Base-by-base conservation (phyloP, 2,888 invertebrate genomes). In the Ophonus ardosiacus region DNA sequence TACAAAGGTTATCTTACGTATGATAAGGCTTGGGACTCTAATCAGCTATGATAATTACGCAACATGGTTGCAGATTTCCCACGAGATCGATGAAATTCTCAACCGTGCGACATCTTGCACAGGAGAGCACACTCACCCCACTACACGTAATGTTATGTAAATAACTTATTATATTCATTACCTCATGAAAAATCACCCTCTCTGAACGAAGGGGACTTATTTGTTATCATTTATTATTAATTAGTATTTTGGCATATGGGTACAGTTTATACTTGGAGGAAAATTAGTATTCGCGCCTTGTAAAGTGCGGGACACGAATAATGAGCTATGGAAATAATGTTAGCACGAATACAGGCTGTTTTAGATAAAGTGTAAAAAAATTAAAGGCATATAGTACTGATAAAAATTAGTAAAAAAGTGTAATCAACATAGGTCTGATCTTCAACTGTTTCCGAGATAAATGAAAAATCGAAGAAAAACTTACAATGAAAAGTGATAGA, bases 21-120 rank as follows among this genome's bases (percentile, higher is more conserved):
- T 18, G 71, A 74, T 74, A 74, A 43, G 71, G 18, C 13, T 18
- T n/a, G 78, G 57, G 18, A 15, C 78, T 21, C 24, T 78, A 78
- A 78, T 57, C 56, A 56, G 78, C 56, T 57, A 78, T 78, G 78
- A 78, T 78, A 78, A 78, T 78, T 78, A 78, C 78, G 57, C 56
- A 78, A 78, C 78, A 78, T 31, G 56, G 31, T 2, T 57, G 57
- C n/a, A 78, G 40, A 78, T 78, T 78, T 78, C 78, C 78, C 78
- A 10, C n/a, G 78, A 57, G 78, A 78, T 57, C 57, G n/a, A 57
- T 78, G 78, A 78, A 78, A 57, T 57, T 78, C 57, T 51, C 43
- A 31, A 31, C 31, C 5, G 31, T 31, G 31, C 31, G 31, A 31
- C 6, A 6, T 51, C 43, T 51, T 51, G 43, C 43, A 51, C 43